A percentile compares a stretch with the other conserved stretches of the same genome.
phyloP scores from a whole-genome alignment of 2,888 invertebrate genomes.

The Nomada fabriciana region DNA sequence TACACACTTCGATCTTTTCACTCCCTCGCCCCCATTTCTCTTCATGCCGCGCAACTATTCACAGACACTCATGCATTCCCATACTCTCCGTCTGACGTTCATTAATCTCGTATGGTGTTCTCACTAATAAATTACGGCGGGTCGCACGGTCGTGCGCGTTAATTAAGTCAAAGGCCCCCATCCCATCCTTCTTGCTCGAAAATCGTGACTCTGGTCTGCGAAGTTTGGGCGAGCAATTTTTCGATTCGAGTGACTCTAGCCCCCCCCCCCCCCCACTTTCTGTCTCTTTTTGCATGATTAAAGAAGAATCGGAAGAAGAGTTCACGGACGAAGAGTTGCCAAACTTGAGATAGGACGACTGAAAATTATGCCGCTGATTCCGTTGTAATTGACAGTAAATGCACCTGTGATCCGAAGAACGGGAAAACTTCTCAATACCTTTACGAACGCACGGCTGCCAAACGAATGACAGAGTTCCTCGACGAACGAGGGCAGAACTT shows the following conservation, averaged over 20 bases:
- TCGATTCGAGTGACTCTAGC: not conserved
- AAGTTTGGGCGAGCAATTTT: not conserved
- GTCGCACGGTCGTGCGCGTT: conserved; percentile 50
- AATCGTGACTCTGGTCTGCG: conserved; percentile 69
- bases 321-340: conserved; percentile 11
- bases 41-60: not conserved
- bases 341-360: conserved; percentile 26
- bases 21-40: not conserved
- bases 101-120: conserved; percentile 30
- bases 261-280: not conserved
- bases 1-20: not conserved
- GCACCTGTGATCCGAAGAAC: not conserved
- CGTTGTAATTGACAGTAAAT: conserved; percentile 52
- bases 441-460: not conserved
- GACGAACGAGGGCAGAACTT: not conserved
- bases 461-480: not conserved
- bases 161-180: conserved; percentile 48
- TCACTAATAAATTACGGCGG: conserved; percentile 42
- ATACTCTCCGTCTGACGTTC: conserved; percentile 5
- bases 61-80: conserved; percentile 14
- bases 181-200: conserved; percentile 49
- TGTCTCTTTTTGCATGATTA: conserved; percentile 10
- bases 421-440: not conserved
- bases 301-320: conserved; percentile 15
- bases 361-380: conserved; percentile 34